Base-by-base conservation (phyloP, 2,797 vertebrate species). In the Remorina albescens region DNA sequence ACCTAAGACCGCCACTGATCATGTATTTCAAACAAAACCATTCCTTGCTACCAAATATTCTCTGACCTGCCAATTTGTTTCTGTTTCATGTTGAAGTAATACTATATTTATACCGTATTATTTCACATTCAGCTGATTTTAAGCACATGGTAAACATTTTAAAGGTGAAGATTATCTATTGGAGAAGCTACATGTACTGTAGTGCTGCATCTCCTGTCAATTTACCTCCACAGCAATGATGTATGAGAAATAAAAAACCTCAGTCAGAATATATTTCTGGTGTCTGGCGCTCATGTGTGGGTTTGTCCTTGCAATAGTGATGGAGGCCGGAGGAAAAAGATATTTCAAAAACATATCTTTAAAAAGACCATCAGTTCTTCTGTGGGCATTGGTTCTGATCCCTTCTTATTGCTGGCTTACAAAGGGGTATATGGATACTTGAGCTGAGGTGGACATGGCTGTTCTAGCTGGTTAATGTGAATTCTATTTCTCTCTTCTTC, bases 401-500 rank as follows among this genome's bases (percentile, higher is more conserved):
- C 42, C 62, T 74, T 78, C 67, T 26, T 64, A 63, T 55, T 75
- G 60, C 78, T 34, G 65, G 53, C 73, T 72, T 21, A 70, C 67
- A 53, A 65, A 12, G 32, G 49, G 50, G 71, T 58, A 67, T 62
- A 61, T 13, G 82, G 82, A 75, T 88, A 81, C 49, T 62, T 74
- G 64, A 77, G 86, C 83, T 34, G 81, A 88, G 89, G 77, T 90
- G 84, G 88, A 92, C 81, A 59, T 65, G 82, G 85, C 80, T 84
- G 85, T 72, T 84, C 80, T 68, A 67, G 87, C 86, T 90, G 80
- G 83, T 93, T 94, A 93, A 95, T 93, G 88, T 74, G 91, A 93
- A 92, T 93, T 93, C 90, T 90, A 91, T 92, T 93, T 89, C 91
- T 93, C 83, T 82, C 87, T 84, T 93, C 91, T 90, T 87, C 81